Base-by-base conservation (phyloP, 2,113 vertebrate genomes). In the Laticauda laticaudata region DNA sequence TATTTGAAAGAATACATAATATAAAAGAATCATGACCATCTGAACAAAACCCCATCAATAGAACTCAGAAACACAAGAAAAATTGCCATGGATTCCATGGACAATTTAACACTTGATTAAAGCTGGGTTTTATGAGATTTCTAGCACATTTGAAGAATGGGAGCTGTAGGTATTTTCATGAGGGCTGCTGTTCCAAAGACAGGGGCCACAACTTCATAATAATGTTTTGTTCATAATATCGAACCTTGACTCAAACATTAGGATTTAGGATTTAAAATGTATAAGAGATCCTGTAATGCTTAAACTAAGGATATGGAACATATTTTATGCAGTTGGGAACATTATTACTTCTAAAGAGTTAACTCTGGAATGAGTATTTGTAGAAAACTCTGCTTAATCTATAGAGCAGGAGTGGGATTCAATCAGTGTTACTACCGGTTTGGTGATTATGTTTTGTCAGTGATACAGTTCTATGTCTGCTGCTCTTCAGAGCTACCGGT, bases 241-340 rank as follows among this genome's bases (percentile, higher is more conserved):
- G 23, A 12, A 90, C 39, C 61, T 48, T 39, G 29, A 45, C 88
- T 48, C 11, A 90, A 61, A 59, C 9, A 23, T 59, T 59, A 59
- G 57, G 57, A 57, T 57, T 20, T 48, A 90, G 7, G 24, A 3
- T 64, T 64, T 39, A 64, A 64, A 69, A 64, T 29, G 61, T 8
- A 45, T 43, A 90, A 69, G 57, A 29, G 15, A n/a, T 64, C 9
- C 4, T n/a, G 12, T 90, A 54, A 90, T 29, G 11, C 48, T n/a
- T 90, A 69, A 90, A 20, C 43, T 61, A 48, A 69, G 43, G 1
- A 51, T 7, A 51, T 51, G 24, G 14, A 69, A 90, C 51, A 15
- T 69, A 3, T 57, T 34, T 24, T 14, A 24, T 55, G 54, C 94
- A 95, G 61, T n/a, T 87, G 90, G 91, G 92, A 94, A 91, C 26